phyloP scores from a whole-genome alignment of 2,113 vertebrate species.

The Meles meles region DNA sequence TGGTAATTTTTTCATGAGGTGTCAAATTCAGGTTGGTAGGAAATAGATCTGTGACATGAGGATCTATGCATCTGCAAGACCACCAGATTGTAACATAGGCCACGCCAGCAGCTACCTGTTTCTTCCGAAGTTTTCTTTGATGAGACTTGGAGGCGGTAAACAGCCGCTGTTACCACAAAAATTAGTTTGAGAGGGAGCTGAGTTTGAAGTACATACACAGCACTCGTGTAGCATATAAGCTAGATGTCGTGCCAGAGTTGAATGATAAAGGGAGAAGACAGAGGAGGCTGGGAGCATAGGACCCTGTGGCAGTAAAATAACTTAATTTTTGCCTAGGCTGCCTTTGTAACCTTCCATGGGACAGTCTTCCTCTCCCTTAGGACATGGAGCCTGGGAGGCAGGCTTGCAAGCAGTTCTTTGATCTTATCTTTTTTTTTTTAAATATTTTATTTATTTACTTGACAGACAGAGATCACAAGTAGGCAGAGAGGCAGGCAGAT shows the following conservation, averaged over 20 bases:
- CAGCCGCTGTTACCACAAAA: background rate
- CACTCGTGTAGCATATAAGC: background rate
- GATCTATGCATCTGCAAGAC: background rate
- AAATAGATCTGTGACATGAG: conserved; percentile 10
- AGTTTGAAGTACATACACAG: background rate
- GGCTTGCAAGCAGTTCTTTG: background rate
- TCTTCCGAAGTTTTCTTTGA: background rate
- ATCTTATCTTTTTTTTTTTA: background rate
- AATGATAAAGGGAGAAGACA: background rate
- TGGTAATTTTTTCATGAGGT: conserved; percentile 14
- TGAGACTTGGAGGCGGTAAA: background rate
- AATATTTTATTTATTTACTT: too few species aligned
- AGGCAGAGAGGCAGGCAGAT: too few species aligned
- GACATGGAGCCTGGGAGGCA: background rate
- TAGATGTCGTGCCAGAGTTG: background rate
- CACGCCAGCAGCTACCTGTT: background rate
- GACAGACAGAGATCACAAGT: too few species aligned
- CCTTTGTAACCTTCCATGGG: background rate
- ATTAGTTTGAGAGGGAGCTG: background rate
- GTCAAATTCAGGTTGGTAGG: background rate
- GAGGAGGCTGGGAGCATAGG: background rate
- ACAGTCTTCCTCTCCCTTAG: background rate
- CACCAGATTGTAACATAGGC: background rate
- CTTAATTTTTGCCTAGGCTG: background rate
- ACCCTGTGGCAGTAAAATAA: background rate